Conservation (phyloP, 2,113 vertebrate genomes). For the Regulus satrapa region DNA sequence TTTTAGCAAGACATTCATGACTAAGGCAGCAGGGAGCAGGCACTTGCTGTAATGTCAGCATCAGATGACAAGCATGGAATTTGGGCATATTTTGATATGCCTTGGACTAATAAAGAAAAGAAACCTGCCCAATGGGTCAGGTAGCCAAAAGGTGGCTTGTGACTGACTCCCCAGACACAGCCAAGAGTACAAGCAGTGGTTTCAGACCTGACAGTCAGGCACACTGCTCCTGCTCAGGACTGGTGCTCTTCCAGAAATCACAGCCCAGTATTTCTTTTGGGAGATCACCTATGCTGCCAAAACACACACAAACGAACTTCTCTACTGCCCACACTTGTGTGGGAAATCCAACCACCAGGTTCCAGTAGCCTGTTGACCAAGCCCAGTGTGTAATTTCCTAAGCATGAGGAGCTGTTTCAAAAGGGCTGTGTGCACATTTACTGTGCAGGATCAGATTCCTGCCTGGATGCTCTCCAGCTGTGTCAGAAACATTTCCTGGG, state of each 20-base stretch:
- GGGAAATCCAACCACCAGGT: background rate
- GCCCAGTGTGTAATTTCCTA: background rate
- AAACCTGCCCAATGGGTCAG: background rate
- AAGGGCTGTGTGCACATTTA: accelerated
- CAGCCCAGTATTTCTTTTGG: background rate
- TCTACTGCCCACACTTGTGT: accelerated
- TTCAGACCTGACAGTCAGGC: background rate
- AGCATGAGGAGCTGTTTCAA: background rate
- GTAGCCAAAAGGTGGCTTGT: background rate
- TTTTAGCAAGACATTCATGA: background rate
- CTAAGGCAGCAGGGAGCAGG: background rate
- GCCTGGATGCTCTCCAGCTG: background rate
- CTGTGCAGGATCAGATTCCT: background rate
- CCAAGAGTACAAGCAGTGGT: background rate
- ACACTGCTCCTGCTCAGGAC: background rate
- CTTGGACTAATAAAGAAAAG: background rate
- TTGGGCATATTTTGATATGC: background rate
- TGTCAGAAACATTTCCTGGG: accelerated
- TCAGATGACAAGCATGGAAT: background rate
- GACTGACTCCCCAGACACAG: background rate
- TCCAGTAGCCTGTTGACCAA: accelerated
- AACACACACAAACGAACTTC: background rate
- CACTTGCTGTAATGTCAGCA: background rate
- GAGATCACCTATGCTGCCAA: background rate
- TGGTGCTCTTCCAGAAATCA: background rate